Conservation (phyloP, 1,140 invertebrate genomes). For the Liolophura sinensis region DNA sequence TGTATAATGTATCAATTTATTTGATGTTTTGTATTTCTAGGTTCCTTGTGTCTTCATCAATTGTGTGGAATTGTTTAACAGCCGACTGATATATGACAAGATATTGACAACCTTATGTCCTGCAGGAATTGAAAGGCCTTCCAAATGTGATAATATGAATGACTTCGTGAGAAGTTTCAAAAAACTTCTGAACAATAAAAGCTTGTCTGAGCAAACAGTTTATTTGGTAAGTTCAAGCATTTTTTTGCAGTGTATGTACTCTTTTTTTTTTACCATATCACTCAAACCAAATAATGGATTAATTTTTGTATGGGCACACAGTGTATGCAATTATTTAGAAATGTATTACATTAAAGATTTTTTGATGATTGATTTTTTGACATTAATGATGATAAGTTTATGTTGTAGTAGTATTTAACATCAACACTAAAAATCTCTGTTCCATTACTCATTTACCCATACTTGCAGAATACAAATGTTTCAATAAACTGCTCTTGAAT, state of each 20-base stretch:
- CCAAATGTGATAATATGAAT: constrained; percentile 75
- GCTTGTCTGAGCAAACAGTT: constrained; percentile 38
- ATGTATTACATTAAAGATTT: too few species aligned
- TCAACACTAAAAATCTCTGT: too few species aligned
- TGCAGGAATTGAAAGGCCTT: constrained; percentile 55
- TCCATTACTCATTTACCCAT: too few species aligned
- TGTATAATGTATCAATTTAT: constrained; percentile 6
- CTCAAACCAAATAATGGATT: too few species aligned
- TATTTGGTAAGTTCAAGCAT: constrained; percentile 50
- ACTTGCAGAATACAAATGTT: too few species aligned
- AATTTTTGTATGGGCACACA: too few species aligned
- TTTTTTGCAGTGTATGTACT: too few species aligned
- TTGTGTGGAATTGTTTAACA: constrained; percentile 79
- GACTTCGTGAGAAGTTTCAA: constrained; percentile 70
- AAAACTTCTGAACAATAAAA: constrained; percentile 25
- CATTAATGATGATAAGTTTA: too few species aligned
- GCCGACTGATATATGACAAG: constrained; percentile 76
- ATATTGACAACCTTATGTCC: constrained; percentile 60
- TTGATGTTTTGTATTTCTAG: constrained; percentile 45
- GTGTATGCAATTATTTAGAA: too few species aligned
- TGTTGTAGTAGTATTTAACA: too few species aligned
- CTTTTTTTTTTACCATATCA: too few species aligned
- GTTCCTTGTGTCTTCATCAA: constrained; percentile 70
- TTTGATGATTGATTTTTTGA: too few species aligned
- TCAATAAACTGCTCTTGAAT: background rate